These are phyloP conservation scores for Macaria notata DNA, from an alignment of 2,888 invertebrate genomes.

Conservation along the genomic window DNA sequence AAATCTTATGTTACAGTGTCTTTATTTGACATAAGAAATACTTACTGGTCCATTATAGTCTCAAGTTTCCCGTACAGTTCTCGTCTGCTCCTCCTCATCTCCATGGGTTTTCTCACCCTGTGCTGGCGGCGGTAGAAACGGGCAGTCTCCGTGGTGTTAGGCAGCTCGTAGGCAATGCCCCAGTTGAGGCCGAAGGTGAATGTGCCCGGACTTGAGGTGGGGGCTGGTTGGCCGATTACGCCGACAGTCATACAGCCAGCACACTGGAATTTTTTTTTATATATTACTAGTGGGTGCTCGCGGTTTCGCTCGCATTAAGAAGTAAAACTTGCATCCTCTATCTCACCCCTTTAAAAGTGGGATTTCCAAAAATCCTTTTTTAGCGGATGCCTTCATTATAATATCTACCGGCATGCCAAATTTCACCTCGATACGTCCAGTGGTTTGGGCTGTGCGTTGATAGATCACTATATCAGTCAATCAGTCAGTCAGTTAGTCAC, in stretches of 20 bases:
- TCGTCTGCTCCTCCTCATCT: constrained; percentile 84
- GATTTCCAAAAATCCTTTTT: no score
- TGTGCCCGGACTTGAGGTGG: constrained; percentile 72
- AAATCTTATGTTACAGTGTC: no score
- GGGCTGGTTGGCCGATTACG: constrained; percentile 65
- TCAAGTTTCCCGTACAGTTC: constrained; percentile 87
- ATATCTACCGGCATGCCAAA: no score
- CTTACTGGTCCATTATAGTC: constrained; percentile 83
- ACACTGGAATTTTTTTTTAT: constrained; percentile 45
- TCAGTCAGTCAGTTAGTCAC: no score
- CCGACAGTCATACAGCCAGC: constrained; percentile 86
- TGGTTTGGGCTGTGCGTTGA: no score
- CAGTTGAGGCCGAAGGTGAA: constrained; percentile 87
- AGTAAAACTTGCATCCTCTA: no score
- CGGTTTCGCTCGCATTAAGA: no score
- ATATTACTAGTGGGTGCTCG: no score
- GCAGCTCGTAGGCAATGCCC: constrained; percentile 86
- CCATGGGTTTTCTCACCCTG: constrained; percentile 60
- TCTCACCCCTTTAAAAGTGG: no score
- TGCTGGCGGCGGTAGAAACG: constrained; percentile 53
- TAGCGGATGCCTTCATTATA: no score
- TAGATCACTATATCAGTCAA: no score
- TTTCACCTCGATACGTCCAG: no score
- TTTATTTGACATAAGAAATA: not conserved
- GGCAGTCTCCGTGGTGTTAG: constrained; percentile 78